Evolutionary conservation across 2,888 invertebrate species (phyloP).

Genomic region (Cerceris rybyensis): DNA sequence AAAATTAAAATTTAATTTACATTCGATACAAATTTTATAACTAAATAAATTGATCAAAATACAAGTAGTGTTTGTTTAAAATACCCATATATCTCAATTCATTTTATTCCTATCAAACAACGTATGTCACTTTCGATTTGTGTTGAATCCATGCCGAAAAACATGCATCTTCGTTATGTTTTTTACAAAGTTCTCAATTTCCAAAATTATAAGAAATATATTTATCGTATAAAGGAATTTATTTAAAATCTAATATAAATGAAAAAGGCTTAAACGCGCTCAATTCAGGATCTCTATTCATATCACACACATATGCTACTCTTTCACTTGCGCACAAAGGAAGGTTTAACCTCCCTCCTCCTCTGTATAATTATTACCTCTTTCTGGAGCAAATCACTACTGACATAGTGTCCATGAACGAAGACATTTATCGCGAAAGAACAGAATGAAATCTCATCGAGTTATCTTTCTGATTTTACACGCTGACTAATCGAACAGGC

Average conservation of each 20-base stretch:
- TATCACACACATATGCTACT: not conserved
- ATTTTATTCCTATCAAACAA: not conserved
- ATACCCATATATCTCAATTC: not conserved
- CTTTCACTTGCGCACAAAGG: not conserved
- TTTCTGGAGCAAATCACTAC: conserved; percentile 27
- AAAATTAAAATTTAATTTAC: conserved; percentile 13
- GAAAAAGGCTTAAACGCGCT: not conserved
- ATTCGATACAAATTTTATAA: not conserved
- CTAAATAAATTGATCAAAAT: not conserved
- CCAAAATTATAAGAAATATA: too few relatives aligned
- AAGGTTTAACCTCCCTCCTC: not conserved
- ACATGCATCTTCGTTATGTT: too few relatives aligned
- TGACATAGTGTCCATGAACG: conserved; percentile 35
- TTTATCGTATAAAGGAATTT: not conserved
- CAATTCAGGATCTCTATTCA: not conserved
- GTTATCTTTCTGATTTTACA: conserved; percentile 60
- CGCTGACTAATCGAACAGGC: conserved; percentile 60
- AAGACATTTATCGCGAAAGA: conserved; percentile 58
- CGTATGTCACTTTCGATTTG: not conserved
- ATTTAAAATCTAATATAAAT: not conserved
- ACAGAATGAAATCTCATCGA: conserved; percentile 65
- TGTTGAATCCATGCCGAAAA: too few relatives aligned
- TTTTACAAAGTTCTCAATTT: too few relatives aligned
- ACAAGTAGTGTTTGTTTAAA: not conserved
- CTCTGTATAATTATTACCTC: conserved; percentile 22